Evolutionary conservation across 2,113 vertebrate species (phyloP).

Genomic region (Acinonyx jubatus): DNA sequence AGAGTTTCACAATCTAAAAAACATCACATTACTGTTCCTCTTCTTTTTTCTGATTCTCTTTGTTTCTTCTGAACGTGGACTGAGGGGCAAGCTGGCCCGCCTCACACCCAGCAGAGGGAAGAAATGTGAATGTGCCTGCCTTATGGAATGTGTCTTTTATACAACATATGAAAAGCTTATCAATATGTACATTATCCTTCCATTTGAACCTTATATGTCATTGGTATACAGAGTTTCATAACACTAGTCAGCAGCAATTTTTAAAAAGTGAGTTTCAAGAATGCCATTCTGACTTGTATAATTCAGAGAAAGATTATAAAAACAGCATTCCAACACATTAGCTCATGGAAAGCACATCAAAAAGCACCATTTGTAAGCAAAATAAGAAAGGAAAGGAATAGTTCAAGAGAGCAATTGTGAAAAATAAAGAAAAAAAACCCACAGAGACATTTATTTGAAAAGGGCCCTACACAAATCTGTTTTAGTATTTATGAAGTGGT

Average conservation of each 20-base stretch:
- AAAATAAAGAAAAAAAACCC: neutral
- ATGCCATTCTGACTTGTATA: neutral
- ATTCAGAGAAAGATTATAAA: neutral
- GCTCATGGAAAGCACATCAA: neutral
- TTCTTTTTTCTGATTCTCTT: neutral
- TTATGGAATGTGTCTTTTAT: neutral
- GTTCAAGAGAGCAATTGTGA: neutral
- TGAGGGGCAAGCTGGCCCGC: neutral
- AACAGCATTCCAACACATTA: neutral
- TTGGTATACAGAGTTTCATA: neutral
- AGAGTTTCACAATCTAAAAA: neutral
- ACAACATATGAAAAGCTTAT: neutral
- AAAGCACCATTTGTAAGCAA: neutral
- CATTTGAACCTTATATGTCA: neutral
- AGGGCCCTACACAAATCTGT: neutral
- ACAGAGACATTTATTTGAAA: constrained; percentile 28
- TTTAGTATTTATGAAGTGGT: constrained; percentile 35
- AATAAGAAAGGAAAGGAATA: constrained; percentile 6
- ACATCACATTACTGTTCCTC: neutral
- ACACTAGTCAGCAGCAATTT: neutral
- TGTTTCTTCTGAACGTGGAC: neutral
- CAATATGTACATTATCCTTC: neutral
- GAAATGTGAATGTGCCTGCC: neutral
- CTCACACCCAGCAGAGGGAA: neutral
- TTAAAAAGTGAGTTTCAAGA: constrained; percentile 37